phyloP scores from a whole-genome alignment of 1,140 invertebrate species.

The Bathynomus jamesi region DNA sequence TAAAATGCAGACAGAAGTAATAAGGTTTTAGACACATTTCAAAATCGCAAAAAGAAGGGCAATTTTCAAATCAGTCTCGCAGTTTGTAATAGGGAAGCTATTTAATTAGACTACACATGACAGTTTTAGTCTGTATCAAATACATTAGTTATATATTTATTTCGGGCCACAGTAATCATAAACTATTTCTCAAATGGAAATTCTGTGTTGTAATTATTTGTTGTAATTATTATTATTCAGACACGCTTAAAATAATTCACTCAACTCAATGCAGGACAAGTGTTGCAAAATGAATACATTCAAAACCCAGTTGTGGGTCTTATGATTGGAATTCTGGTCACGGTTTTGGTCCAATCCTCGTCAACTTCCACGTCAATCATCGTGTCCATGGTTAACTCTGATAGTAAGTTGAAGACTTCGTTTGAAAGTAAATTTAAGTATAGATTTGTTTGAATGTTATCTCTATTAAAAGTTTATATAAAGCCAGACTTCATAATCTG shows the following conservation, averaged over 20 bases:
- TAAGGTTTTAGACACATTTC: neutral
- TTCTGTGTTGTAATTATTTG: neutral
- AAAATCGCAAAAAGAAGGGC: neutral
- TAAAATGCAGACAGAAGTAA: neutral
- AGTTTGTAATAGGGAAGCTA: neutral
- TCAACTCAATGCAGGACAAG: slow-evolving; percentile 39
- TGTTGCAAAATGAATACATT: slow-evolving; percentile 48
- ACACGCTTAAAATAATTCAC: neutral
- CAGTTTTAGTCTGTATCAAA: neutral
- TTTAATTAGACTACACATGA: neutral
- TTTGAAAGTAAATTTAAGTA: neutral
- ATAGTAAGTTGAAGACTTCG: slow-evolving; percentile 34
- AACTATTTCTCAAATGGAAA: neutral
- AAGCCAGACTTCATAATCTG: too few species aligned
- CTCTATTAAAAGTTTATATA: too few species aligned
- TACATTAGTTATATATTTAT: neutral
- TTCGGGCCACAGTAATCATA: neutral
- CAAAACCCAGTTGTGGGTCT: slow-evolving; percentile 50
- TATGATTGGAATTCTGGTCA: slow-evolving; percentile 52
- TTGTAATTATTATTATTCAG: neutral
- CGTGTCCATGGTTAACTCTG: slow-evolving; percentile 35
- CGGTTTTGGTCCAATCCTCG: slow-evolving; percentile 52
- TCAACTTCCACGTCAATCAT: slow-evolving; percentile 53
- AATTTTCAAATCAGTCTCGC: neutral
- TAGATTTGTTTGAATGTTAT: neutral